Conservation (phyloP, 2,797 vertebrate species). For the Rhinogobio ventralis region DNA sequence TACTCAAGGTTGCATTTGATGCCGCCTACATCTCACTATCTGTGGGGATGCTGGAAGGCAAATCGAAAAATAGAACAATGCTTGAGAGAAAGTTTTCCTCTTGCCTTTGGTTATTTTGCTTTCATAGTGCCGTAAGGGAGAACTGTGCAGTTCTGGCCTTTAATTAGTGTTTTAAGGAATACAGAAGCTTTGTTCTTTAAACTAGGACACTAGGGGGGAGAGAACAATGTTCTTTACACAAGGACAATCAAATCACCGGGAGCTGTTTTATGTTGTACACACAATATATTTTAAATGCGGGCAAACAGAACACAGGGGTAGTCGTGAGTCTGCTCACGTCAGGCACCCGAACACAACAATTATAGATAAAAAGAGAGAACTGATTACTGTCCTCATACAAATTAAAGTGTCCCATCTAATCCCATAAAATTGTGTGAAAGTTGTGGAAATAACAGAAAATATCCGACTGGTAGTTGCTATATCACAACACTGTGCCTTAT, state of each 20-base stretch:
- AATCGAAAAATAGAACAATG: not conserved
- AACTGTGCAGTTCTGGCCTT: not conserved
- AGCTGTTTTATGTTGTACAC: slow-evolving; percentile 28
- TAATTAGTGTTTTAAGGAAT: slow-evolving; percentile 25
- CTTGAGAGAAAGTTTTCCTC: not conserved
- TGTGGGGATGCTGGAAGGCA: not conserved
- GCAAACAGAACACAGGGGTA: slow-evolving; percentile 9
- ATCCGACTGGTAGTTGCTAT: not conserved
- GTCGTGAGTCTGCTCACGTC: not conserved
- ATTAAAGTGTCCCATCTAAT: not conserved
- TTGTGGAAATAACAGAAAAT: not conserved
- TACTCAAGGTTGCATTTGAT: slow-evolving; percentile 12
- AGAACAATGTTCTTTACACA: slow-evolving; percentile 22
- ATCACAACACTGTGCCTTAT: not conserved
- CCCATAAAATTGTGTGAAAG: not conserved
- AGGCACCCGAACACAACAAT: not conserved
- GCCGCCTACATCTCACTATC: not conserved
- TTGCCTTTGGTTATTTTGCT: slow-evolving; percentile 23
- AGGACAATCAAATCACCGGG: slow-evolving; percentile 48
- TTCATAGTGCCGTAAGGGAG: slow-evolving; percentile 2
- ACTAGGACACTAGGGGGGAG: not conserved
- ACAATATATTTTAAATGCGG: slow-evolving; percentile 7
- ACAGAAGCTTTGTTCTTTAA: slow-evolving; percentile 25
- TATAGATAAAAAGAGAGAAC: not conserved
- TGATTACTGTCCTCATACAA: not conserved